phyloP scores from a whole-genome alignment of 2,113 vertebrate genomes.

The Rhabdornis inornatus region DNA sequence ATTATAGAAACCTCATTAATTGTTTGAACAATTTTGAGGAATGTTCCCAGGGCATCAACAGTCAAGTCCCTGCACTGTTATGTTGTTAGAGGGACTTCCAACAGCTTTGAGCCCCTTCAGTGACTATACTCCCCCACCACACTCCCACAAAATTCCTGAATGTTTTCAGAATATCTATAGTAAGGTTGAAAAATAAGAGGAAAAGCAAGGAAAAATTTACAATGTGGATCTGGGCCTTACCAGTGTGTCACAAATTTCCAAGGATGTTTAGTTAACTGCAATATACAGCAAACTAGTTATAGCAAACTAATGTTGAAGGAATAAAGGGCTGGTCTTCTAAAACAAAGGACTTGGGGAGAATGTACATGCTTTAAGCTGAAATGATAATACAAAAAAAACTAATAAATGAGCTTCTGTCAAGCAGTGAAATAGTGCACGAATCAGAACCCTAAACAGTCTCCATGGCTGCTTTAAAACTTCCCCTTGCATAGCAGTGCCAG shows the following conservation, averaged over 20 bases:
- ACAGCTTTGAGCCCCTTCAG: not conserved
- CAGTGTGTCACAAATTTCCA: not conserved
- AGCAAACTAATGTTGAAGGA: not conserved
- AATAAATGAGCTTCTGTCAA: not conserved
- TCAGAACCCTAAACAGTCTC: not conserved
- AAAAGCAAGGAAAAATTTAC: not conserved
- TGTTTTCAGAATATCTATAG: not conserved
- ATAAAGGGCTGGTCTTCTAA: not conserved
- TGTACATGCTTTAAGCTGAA: not conserved
- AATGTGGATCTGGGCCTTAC: too few species aligned
- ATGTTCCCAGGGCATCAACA: not conserved
- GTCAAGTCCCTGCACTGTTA: not conserved
- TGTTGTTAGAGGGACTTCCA: not conserved
- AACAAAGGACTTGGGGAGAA: not conserved
- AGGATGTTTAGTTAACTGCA: not conserved
- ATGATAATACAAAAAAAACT: not conserved
- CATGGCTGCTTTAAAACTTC: not conserved
- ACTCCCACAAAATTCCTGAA: not conserved
- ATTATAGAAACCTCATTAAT: not conserved
- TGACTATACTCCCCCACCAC: rapidly evolving
- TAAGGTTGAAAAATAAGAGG: not conserved
- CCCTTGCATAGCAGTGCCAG: rapidly evolving
- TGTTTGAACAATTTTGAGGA: not conserved
- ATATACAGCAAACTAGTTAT: not conserved
- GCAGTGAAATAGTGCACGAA: not conserved